phyloP scores from a whole-genome alignment of 2,113 vertebrate genomes.

The Catagonus wagneri region DNA sequence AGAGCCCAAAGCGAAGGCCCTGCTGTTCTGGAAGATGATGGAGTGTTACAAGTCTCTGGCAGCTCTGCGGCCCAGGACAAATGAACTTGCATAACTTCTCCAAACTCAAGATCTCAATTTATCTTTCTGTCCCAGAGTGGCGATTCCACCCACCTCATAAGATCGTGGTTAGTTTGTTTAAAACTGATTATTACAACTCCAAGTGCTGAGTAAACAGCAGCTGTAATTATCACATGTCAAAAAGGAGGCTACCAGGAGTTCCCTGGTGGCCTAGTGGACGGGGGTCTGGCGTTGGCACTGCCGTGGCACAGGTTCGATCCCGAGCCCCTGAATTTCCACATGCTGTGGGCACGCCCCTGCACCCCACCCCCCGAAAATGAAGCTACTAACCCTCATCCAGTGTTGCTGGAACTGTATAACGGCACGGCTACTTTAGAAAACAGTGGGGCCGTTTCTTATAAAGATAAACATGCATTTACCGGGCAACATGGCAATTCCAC shows the following conservation, averaged over 20 bases:
- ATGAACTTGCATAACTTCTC: background rate
- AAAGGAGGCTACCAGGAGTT: background rate
- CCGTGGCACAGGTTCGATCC: too few relatives aligned
- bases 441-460: background rate
- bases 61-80: background rate
- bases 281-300: too few relatives aligned
- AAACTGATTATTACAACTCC: background rate
- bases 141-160: background rate
- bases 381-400: background rate
- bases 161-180: background rate
- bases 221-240: background rate
- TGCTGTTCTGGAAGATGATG: rapidly evolving
- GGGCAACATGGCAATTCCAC: background rate
- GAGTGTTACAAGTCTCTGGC: background rate
- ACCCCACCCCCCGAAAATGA: background rate
- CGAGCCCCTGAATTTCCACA: too few relatives aligned
- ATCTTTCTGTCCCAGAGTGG: background rate
- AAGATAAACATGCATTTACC: background rate
- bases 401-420: background rate
- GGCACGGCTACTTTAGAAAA: background rate
- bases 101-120: background rate
- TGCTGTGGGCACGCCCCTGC: too few relatives aligned
- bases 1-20: too few relatives aligned
- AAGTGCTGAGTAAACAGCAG: background rate
- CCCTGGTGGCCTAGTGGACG: too few relatives aligned